Base-by-base conservation (phyloP, 2,888 invertebrate species). In the Lithophane semibrunnea region DNA sequence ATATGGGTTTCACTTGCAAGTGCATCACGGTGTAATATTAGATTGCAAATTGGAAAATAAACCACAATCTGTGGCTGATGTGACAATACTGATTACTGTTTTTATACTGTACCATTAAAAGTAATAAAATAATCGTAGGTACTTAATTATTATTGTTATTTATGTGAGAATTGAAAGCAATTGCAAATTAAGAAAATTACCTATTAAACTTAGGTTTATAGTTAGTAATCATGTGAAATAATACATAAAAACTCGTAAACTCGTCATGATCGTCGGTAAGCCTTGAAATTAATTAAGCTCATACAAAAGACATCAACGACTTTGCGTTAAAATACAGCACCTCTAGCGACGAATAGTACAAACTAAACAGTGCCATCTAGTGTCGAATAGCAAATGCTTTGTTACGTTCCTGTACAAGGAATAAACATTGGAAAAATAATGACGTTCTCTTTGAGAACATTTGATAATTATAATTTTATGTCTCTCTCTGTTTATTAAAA, bases 31-130 rank as follows among this genome's bases (percentile, higher is more conserved):
- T 81, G 89, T 84, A 77, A 86, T 77, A 69, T 76, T 78, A 85
- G 75, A 85, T 75, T 60, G 82, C 65, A 75, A 82, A 87, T 89
- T 86, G 85, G 88, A 90, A 91, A 92, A 90, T 90, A 78, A 84
- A 90, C 91, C 90, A 75, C 91, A 90, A 54, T 74, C 73, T 84
- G 88, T 77, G 84, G 86, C 64, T 18, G 44, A 58, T 79, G 67
- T 78, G 84, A 88, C 80, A 74, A 70, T 67, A 64, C 78, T 73
- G 74, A 80, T 86, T 82, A 73, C 44, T 54, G 18, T 4, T 4
- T 3, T 29, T 18, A 61, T 44, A 47, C 24, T 21, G 5, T 18
- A 10, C 37, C 44, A 74, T 78, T 75, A 71, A 1, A 12, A 8
- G 44, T 77, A 21, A 52, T 83, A 79, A 65, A 66, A 73, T 66